Evolutionary conservation across 2,797 vertebrate genomes (phyloP), one percentile per base, ranked within the genome.

Genomic region (Coregonus sp.): DNA sequence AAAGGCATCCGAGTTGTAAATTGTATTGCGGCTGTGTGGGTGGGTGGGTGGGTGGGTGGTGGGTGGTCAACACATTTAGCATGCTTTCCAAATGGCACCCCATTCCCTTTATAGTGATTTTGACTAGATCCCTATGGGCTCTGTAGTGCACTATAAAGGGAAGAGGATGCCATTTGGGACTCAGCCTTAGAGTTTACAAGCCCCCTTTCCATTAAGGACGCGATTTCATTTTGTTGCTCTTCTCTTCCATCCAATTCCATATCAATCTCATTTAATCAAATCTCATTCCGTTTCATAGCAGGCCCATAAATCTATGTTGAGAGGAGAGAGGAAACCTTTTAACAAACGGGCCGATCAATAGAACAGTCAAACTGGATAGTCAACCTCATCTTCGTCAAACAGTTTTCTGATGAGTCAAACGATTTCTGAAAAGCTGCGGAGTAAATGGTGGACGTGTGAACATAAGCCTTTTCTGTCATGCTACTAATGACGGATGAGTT

Each of bases 1-100:
- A 82, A 86, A 78, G 35, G 73, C 14, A 29, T 82, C 84, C 84
- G 84, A 79, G 81, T 72, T 81, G 83, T 83, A 75, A 84, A 81
- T 73, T 75, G 68, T n/a, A 70, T 51, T 76, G 74, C 7, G 29
- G 51, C 18, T 67, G 33, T 25, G 51, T 47, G 37, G 37, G 37
- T 9, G 6, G 37, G 37, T 54, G 25, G 25, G 25, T 25, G 25
- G 25, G 25, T 25, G 25, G 25, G 25, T 25, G 25, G 25, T 25
- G 25, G 31, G 50, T 52, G 70, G 11, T 75, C 54, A 59, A 52
- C 65, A 65, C 31, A 56, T 75, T 72, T 25, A 15, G 5, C 0
- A 3, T 63, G 61, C 25, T 9, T 63, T 16, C 6, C n/a, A 20
- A 20, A 9, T 29, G 5, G 61, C 61, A 20, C 2, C 1, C 2